Evolutionary conservation across 92 coral and sea anemone genomes (phyloP).

Genomic region (Nematostella vectensis): DNA sequence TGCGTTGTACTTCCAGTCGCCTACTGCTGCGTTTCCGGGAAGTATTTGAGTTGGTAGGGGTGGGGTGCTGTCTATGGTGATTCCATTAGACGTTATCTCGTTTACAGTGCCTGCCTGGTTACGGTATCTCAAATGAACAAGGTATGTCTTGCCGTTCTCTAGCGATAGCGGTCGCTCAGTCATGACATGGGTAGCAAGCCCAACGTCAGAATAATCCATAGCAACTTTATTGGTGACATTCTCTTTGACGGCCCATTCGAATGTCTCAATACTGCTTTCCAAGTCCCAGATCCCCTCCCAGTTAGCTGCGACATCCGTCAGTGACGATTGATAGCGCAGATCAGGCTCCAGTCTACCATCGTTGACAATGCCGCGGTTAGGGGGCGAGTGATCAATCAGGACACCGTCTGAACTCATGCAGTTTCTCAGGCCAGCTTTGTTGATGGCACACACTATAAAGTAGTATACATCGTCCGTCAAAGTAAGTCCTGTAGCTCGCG

Average conservation of each 20-base stretch:
- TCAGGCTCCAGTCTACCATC: slow-evolving; percentile 95
- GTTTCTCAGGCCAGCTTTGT: slow-evolving; percentile 58
- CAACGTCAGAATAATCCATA: slow-evolving; percentile 49
- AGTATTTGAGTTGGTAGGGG: slow-evolving; percentile 50
- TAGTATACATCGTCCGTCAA: slow-evolving; percentile 71
- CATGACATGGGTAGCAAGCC: slow-evolving; percentile 80
- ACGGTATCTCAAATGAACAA: slow-evolving; percentile 49
- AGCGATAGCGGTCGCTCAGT: slow-evolving; percentile 44
- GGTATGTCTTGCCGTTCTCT: slow-evolving; percentile 59
- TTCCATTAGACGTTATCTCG: slow-evolving; percentile 74
- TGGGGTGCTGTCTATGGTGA: slow-evolving; percentile 70
- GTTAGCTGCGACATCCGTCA: slow-evolving; percentile 70
- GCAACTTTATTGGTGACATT: slow-evolving; percentile 32
- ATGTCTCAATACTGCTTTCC: slow-evolving; percentile 80
- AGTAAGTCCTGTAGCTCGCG: slow-evolving; percentile 45
- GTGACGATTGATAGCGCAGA: slow-evolving; percentile 64
- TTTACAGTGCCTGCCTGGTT: slow-evolving; percentile 74
- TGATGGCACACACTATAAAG: slow-evolving; percentile 74
- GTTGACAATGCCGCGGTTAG: slow-evolving; percentile 80
- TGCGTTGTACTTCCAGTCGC: slow-evolving; percentile 48
- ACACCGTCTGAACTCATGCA: slow-evolving; percentile 90
- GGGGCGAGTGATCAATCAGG: slow-evolving; percentile 66
- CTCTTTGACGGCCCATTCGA: slow-evolving; percentile 84
- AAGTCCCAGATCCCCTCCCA: slow-evolving; percentile 98
- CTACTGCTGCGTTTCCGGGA: slow-evolving; percentile 40